These are phyloP conservation scores for Balaeniceps rex DNA, from an alignment of 2,113 vertebrate genomes.

Conservation along the genomic window DNA sequence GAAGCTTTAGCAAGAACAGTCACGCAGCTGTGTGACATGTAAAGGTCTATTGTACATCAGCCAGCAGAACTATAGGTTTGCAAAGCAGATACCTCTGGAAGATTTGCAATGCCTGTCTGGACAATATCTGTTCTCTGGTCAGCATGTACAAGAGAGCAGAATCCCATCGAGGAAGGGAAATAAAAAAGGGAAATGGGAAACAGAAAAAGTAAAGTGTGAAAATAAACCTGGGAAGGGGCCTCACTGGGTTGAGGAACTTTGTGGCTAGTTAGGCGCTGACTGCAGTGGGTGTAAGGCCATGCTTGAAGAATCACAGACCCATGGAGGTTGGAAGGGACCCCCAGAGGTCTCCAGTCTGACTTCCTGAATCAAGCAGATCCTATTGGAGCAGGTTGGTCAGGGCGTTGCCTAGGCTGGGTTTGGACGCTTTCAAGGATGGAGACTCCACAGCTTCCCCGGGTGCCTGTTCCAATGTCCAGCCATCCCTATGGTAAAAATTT, in stretches of 20 bases:
- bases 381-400: background rate
- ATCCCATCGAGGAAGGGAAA: background rate
- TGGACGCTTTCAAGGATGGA: background rate
- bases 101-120: background rate
- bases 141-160: background rate
- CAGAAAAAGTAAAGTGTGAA: background rate
- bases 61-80: background rate
- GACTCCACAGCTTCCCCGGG: background rate
- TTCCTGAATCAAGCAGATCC: background rate
- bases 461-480: background rate
- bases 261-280: background rate
- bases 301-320: background rate
- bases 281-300: background rate
- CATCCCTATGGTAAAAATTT: background rate
- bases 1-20: background rate
- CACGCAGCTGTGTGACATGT: background rate
- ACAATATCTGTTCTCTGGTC: background rate
- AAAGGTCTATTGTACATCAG: background rate
- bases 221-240: background rate
- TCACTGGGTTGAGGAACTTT: background rate
- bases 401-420: background rate
- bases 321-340: background rate
- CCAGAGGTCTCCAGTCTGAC: background rate
- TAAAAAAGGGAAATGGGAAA: background rate
- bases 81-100: background rate